Base-by-base conservation (phyloP, 2,113 vertebrate species). In the Phaethornis superciliosus region DNA sequence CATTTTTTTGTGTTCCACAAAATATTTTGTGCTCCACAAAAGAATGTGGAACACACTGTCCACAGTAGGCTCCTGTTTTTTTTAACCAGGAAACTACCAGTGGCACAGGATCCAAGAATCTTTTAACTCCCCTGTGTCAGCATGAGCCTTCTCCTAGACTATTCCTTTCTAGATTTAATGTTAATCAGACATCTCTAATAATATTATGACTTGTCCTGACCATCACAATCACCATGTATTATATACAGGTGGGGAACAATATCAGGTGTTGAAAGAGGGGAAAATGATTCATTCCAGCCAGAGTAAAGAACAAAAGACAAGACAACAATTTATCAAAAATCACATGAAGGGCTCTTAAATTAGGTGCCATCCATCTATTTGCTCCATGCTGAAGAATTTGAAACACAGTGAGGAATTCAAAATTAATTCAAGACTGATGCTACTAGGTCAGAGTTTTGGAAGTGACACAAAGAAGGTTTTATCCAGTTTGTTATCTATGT, bases 401-500 rank as follows among this genome's bases (percentile, higher is more conserved):
- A 95, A 91, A 75, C 74, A 83, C 33, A 51, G 82, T 21, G 22
- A 90, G 44, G 83, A 90, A 93, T 85, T 81, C 92, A 81, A 78
- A 87, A 84, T 90, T 93, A 90, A 94, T 89, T 92, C 81, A 75
- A 72, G 84, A 71, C 82, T 62, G 42, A 59, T 63, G 46, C 28
- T 88, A 62, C 80, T 33, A 49, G 95, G 94, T 89, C 91, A 96
- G 60, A 56, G 49, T 72, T 93, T 89, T 94, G 89, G 85, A 93
- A 91, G 80, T 33, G 7, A 64, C 58, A 96, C 89, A 97, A 97
- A 93, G 96, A 85, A 77, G 32, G 35, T 78, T 94, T 92, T 91
- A 95, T 95, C 82, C 76, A 76, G 40, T 54, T 85, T 58, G 68
- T 95, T 96, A 96, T 96, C 97, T 96, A n/a, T 95, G 88, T 96